Conservation (phyloP, 2,113 vertebrate species). For the Nothoprocta perdicaria region DNA sequence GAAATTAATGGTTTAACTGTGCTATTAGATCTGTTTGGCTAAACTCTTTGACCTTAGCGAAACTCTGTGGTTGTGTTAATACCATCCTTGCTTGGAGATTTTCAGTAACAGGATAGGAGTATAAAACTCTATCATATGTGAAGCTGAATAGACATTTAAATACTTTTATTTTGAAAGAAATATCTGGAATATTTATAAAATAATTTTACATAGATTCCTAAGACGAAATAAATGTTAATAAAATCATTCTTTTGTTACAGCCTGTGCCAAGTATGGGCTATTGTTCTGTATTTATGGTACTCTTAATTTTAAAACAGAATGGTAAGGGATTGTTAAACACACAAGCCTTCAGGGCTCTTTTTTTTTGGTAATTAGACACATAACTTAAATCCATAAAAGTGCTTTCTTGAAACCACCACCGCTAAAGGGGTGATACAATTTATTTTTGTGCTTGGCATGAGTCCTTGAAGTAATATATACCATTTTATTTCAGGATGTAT, state of each 20-base stretch:
- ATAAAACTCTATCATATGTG: background rate
- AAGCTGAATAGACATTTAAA: background rate
- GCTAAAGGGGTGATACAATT: slow-evolving; percentile 24
- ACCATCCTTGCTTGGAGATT: background rate
- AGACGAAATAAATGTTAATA: background rate
- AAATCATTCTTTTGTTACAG: background rate
- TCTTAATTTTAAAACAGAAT: slow-evolving; percentile 18
- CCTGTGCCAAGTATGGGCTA: background rate
- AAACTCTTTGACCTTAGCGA: background rate
- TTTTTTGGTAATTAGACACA: slow-evolving; percentile 43
- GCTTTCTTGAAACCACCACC: slow-evolving; percentile 5
- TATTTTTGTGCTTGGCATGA: slow-evolving; percentile 33
- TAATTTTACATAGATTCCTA: background rate
- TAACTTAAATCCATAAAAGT: slow-evolving; percentile 45
- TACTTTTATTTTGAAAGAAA: background rate
- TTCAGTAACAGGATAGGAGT: background rate
- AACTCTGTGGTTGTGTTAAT: background rate
- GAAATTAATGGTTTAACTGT: background rate
- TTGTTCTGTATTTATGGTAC: background rate
- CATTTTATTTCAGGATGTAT: slow-evolving; percentile 36
- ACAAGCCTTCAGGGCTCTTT: slow-evolving; percentile 13
- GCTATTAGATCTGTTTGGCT: background rate
- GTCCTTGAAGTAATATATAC: background rate
- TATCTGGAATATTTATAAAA: background rate
- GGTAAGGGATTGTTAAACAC: slow-evolving; percentile 26